phyloP scores from a whole-genome alignment of 1,140 invertebrate genomes.

The Aethina tumida region DNA sequence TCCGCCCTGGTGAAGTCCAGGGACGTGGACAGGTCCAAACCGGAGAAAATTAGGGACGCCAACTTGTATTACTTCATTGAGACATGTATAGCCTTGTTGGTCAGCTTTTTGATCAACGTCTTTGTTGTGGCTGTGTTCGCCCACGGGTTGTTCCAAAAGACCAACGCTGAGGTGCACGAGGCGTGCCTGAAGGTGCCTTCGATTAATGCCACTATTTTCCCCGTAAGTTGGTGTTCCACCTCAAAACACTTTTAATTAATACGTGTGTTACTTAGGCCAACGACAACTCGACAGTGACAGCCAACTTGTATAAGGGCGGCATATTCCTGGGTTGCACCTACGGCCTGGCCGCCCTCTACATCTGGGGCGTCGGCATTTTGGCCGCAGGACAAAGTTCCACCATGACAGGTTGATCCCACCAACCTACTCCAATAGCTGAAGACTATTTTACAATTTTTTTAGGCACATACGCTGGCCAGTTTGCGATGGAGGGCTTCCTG shows the following conservation, averaged over 20 bases:
- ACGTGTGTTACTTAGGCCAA: constrained; percentile 32
- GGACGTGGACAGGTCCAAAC: constrained; percentile 66
- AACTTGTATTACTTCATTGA: constrained; percentile 90
- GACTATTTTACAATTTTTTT: constrained; percentile 6
- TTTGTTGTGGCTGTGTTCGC: constrained; percentile 88
- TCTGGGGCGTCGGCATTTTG: constrained; percentile 86
- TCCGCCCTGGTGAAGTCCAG: constrained; percentile 85
- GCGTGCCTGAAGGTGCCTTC: constrained; percentile 20
- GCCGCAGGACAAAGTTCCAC: constrained; percentile 90
- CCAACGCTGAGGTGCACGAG: constrained; percentile 44
- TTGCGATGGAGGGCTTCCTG: constrained; percentile 80
- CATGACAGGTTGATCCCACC: constrained; percentile 57
- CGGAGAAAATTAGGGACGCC: constrained; percentile 66
- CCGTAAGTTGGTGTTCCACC: constrained; percentile 15
- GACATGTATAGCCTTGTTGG: constrained; percentile 68
- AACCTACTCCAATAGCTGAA: not conserved
- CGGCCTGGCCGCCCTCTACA: constrained; percentile 72
- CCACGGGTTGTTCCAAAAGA: constrained; percentile 65
- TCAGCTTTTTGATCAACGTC: constrained; percentile 86
- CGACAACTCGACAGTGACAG: constrained; percentile 48
- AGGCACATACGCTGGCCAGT: constrained; percentile 63
- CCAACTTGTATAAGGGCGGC: constrained; percentile 76
- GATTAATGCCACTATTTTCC: constrained; percentile 24
- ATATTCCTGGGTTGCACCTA: constrained; percentile 80
- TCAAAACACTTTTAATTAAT: not conserved